Conservation (phyloP, 64 coral and sea anemone genomes). For the Pocillopora verrucosa region DNA sequence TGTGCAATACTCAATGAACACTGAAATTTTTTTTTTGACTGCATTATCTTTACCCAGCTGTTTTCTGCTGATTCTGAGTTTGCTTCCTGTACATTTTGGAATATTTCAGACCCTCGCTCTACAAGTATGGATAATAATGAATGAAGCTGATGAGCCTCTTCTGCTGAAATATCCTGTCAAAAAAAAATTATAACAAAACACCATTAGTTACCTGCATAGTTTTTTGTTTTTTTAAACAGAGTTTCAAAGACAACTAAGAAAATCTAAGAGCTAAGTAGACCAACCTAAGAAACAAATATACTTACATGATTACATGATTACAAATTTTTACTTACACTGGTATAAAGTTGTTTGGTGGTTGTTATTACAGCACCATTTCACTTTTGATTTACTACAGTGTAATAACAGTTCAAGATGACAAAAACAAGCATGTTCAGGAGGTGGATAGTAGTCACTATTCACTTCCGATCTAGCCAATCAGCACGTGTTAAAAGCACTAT, state of each 20-base stretch:
- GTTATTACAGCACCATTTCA: too few relatives aligned
- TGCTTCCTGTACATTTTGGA: constrained; percentile 27
- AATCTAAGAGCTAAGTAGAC: too few relatives aligned
- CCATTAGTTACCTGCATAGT: background rate
- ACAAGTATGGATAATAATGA: constrained; percentile 74
- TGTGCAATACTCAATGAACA: background rate
- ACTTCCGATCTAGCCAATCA: too few relatives aligned
- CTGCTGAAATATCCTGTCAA: constrained; percentile 82
- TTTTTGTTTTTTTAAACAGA: background rate
- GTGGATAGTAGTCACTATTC: too few relatives aligned
- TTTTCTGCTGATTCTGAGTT: constrained; percentile 6
- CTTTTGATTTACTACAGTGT: too few relatives aligned
- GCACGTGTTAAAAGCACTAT: too few relatives aligned
- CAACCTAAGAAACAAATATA: too few relatives aligned
- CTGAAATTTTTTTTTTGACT: background rate
- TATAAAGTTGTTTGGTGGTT: background rate
- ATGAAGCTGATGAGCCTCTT: constrained; percentile 75
- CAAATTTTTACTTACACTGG: background rate
- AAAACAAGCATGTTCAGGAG: too few relatives aligned
- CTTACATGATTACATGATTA: too few relatives aligned
- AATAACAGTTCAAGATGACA: too few relatives aligned
- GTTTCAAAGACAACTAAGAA: too few relatives aligned
- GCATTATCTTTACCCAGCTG: background rate
- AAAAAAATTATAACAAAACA: background rate
- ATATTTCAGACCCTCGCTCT: constrained; percentile 72